phyloP scores from a whole-genome alignment of 1,140 invertebrate species.

The Camponotus vicinus region DNA sequence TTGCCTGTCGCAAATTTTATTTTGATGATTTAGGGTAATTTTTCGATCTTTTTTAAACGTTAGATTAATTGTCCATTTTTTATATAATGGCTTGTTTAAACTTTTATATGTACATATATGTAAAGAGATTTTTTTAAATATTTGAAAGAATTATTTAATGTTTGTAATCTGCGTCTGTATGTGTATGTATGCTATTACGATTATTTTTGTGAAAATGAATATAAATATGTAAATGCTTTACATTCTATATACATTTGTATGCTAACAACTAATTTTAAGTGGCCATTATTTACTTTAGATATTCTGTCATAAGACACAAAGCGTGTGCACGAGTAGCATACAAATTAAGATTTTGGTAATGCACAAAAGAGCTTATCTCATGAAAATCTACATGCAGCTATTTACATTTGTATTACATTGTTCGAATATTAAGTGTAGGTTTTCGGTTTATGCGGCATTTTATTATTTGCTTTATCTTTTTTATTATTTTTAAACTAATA shows the following conservation, averaged over 20 bases:
- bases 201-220: neutral
- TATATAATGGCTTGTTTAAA: neutral
- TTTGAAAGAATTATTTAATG: neutral
- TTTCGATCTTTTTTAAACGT: neutral
- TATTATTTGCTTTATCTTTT: neutral
- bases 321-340: constrained; percentile 27
- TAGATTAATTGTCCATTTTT: too few relatives aligned
- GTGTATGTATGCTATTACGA: neutral
- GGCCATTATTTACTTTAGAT: neutral
- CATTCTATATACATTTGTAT: neutral
- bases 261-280: constrained; percentile 27
- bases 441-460: constrained; percentile 2
- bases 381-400: constrained; percentile 38
- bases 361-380: constrained; percentile 31
- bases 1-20: constrained; percentile 37
- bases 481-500: neutral
- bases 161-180: neutral
- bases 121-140: too few relatives aligned
- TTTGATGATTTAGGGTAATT: constrained; percentile 23
- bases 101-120: neutral
- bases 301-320: constrained; percentile 24
- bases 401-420: constrained; percentile 49
- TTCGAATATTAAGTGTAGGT: neutral
- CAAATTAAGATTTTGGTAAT: constrained; percentile 29
- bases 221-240: constrained; percentile 20